Evolutionary conservation across 2,113 vertebrate species (phyloP).

Genomic region (Sinocyclocheilus anshuiensis): DNA sequence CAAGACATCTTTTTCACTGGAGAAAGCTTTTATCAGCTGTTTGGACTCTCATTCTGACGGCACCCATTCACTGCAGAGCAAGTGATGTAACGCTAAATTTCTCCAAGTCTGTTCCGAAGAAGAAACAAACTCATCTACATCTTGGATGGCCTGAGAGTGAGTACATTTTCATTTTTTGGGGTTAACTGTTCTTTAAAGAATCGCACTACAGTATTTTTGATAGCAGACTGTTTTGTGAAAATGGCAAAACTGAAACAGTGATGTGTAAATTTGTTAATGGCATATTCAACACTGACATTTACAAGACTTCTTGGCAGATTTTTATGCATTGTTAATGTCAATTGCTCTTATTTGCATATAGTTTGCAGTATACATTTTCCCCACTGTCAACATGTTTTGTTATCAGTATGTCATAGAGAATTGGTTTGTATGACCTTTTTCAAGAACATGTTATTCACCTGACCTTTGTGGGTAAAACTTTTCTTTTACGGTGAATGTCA

Average conservation of each 20-base stretch:
- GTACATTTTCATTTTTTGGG: too few species aligned
- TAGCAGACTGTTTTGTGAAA: neutral
- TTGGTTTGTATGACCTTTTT: constrained; percentile 21
- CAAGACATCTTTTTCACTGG: too few species aligned
- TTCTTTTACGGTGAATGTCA: constrained; percentile 46
- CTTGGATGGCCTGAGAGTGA: too few species aligned
- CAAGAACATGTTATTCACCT: constrained; percentile 10
- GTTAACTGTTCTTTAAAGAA: neutral
- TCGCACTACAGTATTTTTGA: constrained; percentile 7
- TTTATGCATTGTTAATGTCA: neutral
- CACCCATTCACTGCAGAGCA: too few species aligned
- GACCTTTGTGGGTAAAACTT: constrained; percentile 28
- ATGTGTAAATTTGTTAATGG: neutral
- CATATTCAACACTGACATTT: neutral
- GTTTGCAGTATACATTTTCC: neutral
- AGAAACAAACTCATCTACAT: too few species aligned
- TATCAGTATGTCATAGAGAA: constrained; percentile 18
- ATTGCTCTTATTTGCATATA: constrained; percentile 41
- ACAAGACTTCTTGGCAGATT: neutral
- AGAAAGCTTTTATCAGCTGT: too few species aligned
- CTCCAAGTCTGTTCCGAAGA: too few species aligned
- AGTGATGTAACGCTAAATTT: too few species aligned
- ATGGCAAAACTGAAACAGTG: neutral
- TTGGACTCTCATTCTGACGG: too few species aligned
- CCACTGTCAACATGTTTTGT: constrained; percentile 11